Evolutionary conservation across 2,113 vertebrate genomes (phyloP).

Genomic region (Bettongia penicillata): DNA sequence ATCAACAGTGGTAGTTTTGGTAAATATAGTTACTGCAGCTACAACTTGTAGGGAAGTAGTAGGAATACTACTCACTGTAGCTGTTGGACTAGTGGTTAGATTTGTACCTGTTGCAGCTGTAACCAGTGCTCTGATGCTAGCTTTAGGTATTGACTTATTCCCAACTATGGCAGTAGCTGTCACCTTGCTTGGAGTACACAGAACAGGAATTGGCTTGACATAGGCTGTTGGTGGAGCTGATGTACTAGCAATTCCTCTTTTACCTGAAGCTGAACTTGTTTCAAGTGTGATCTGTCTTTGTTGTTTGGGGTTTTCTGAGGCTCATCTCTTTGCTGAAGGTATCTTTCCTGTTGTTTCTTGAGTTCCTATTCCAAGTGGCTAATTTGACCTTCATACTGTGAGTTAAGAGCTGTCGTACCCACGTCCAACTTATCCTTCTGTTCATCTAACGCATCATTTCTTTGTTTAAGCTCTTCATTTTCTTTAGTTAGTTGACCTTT

Average conservation of each 20-base stretch:
- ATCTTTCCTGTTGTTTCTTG: constrained; percentile 95
- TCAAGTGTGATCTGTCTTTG: constrained; percentile 96
- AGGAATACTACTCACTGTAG: constrained; percentile 93
- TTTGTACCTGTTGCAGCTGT: constrained; percentile 95
- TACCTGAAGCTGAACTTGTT: constrained; percentile 91
- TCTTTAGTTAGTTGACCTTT: constrained; percentile 94
- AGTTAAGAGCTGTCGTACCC: constrained; percentile 94
- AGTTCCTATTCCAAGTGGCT: constrained; percentile 95
- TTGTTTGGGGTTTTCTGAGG: constrained; percentile 93
- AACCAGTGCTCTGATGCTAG: constrained; percentile 98
- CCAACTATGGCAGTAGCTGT: constrained; percentile 92
- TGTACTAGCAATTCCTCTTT: constrained; percentile 93
- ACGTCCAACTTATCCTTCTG: constrained; percentile 95
- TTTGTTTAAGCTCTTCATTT: constrained; percentile 93
- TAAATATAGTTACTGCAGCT: constrained; percentile 90
- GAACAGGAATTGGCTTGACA: constrained; percentile 97
- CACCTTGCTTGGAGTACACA: constrained; percentile 93
- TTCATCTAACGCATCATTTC: constrained; percentile 84
- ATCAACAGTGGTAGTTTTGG: constrained; percentile 89
- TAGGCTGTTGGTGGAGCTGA: constrained; percentile 98
- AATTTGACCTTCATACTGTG: constrained; percentile 95
- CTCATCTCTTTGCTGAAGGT: constrained; percentile 94
- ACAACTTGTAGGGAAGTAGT: constrained; percentile 92
- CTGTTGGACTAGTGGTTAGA: constrained; percentile 94
- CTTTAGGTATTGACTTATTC: constrained; percentile 96